Evolutionary conservation across 2,888 invertebrate genomes (phyloP), one percentile per base, ranked within the genome.

Genomic region (Hybos culiciformis): DNA sequence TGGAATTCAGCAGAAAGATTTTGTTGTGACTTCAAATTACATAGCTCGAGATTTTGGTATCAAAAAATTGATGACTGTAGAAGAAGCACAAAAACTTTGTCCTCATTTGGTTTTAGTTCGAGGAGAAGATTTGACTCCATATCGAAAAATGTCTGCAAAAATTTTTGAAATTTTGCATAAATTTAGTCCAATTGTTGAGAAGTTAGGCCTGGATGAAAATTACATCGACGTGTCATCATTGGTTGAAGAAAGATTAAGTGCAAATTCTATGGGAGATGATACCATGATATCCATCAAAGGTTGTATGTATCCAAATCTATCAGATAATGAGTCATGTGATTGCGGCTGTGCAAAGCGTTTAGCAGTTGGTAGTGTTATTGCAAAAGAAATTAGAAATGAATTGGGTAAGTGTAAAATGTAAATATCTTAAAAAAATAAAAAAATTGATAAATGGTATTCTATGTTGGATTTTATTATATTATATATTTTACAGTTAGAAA

Each of bases 11-110:
- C 88, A 90, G 65, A 87, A 88, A 60, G 82, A 79, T 62, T 72
- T 83, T 45, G 78, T 90, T 8, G 85, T 88, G 36, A 90, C 88
- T 8, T 80, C 83, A 56, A 90, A 90, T 65, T 87, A 90, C 60
- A 67, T 78, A 48, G 88, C 88, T 6, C 70, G 88, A 49, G 74
- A 76, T 51, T 74, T 66, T 55, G 88, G 88, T 18, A 71, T 88
- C 40, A 72, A 74, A 50, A 90, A 90, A 62, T 77, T 83, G 53
- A 86, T 85, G 82, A 67, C 73, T 4, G 68, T 87, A 9, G 62
- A 73, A n/a, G 87, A 87, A 52, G 87, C 86, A 1, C 62, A 75
- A 50, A 72, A 74, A 53, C 59, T 78, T 38, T 88, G 88, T 58
- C 84, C 87, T 6, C 72, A 76, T 49, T 67, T 90, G 51, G 73